These are phyloP conservation scores for Merops nubicus DNA, from an alignment of 2,113 vertebrate genomes.

Conservation along the genomic window DNA sequence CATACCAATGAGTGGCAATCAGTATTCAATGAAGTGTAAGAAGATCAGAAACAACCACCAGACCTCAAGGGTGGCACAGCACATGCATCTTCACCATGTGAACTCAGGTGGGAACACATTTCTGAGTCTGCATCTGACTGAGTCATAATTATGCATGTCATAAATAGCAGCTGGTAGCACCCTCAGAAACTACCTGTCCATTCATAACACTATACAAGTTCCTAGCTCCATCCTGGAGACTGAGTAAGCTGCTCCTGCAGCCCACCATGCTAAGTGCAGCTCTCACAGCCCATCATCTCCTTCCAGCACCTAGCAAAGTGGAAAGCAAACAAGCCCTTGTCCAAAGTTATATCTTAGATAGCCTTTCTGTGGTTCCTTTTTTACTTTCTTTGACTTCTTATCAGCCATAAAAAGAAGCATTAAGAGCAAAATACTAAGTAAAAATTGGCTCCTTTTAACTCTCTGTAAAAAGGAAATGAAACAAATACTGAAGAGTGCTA, in stretches of 20 bases:
- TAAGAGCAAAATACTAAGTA: neutral
- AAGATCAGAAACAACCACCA: neutral
- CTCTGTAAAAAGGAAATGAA: neutral
- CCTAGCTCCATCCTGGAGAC: neutral
- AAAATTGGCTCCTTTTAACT: neutral
- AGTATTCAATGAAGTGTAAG: neutral
- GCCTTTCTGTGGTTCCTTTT: neutral
- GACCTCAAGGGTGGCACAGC: neutral
- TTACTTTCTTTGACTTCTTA: neutral
- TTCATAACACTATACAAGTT: neutral
- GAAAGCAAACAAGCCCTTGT: neutral
- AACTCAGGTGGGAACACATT: neutral
- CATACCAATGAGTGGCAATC: neutral
- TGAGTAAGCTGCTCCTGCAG: neutral
- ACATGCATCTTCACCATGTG: neutral
- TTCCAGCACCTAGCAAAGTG: neutral
- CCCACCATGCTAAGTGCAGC: neutral
- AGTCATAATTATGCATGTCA: too few species aligned
- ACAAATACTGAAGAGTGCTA: neutral
- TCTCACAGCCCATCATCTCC: neutral
- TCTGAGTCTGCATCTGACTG: neutral
- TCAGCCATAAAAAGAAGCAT: neutral
- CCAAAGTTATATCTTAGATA: neutral
- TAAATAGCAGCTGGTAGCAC: neutral
- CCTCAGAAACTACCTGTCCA: neutral